Evolutionary conservation across 2,888 invertebrate genomes (phyloP).

Genomic region (Nomada fabriciana): DNA sequence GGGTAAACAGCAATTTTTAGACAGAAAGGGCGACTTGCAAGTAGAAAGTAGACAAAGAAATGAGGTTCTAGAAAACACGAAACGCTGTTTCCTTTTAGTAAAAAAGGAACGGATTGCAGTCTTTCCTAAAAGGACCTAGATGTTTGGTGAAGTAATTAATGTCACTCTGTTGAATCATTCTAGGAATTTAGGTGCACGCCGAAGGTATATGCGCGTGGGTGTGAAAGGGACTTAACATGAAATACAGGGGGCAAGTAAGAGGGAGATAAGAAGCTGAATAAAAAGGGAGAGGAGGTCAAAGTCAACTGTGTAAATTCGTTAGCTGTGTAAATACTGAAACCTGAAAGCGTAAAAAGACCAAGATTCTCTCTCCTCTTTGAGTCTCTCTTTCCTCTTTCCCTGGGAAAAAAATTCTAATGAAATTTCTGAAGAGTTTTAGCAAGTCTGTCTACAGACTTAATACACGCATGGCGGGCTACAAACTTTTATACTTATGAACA

Average conservation of each 20-base stretch:
- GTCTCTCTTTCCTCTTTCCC: not conserved
- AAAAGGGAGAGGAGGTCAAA: constrained; percentile 46
- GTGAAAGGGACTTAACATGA: constrained; percentile 40
- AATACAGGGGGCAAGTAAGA: constrained; percentile 19
- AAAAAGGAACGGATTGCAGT: constrained; percentile 9
- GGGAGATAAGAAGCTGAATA: constrained; percentile 16
- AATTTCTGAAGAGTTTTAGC: not conserved
- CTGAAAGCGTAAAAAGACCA: constrained; percentile 22
- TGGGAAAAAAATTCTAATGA: not conserved
- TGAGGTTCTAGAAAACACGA: not conserved
- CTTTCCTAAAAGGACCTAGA: constrained; percentile 9
- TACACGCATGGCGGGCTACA: not conserved
- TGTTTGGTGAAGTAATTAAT: constrained; percentile 49
- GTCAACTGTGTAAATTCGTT: constrained; percentile 62
- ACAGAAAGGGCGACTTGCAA: too few species aligned
- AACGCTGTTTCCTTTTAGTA: not conserved
- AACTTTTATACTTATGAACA: not conserved
- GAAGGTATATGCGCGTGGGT: constrained; percentile 38
- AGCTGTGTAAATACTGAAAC: constrained; percentile 53
- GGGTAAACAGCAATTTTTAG: too few species aligned
- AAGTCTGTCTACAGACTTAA: not conserved
- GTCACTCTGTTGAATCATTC: constrained; percentile 47
- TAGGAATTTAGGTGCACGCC: constrained; percentile 37
- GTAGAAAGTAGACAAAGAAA: not conserved
- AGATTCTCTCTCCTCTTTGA: not conserved